Base-by-base conservation (phyloP, 2,888 invertebrate species). In the Neria commutata region DNA sequence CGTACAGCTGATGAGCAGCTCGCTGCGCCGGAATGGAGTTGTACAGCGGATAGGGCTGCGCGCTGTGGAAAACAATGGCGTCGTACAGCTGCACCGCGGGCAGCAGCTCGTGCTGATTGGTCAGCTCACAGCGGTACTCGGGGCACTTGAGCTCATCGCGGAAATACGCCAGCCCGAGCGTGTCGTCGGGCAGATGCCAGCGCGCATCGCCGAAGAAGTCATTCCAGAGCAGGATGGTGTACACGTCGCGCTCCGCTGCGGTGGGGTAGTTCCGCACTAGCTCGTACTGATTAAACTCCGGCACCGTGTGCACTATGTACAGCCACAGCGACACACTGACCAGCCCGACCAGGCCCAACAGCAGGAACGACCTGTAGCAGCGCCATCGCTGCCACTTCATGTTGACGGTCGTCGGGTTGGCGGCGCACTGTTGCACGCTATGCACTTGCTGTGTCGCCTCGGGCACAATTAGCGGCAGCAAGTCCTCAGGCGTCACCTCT, bases 21-120 rank as follows among this genome's bases (percentile, higher is more conserved):
- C 86, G 76, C 1, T 34, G 64, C 0, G 6, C 3, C 0, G 85
- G 86, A 34, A 81, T 51, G 0, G 81, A 74, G n/a, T 68, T 49
- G 0, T 69, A 25, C 2, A 74, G 45, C 4, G 83, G 70, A 67
- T 78, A 79, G 3, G 75, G 72, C 54, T 84, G 78, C 10, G 82
- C 81, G 0, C 77, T 79, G 64, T 87, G 86, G 63, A 86, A 86
- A 1, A 86, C 63, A 3, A 86, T 69, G 0, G 85, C 86, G 63
- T 86, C 84, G 65, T 80, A 86, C 29, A 82, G 68, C 2, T 82
- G 77, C 6, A 83, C 61, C 2, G 63, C 51, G 1, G 80, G 73
- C 16, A 80, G 46, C 14, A 72, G 66, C 2, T 70, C 72, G 34
- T 74, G 81, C 8, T 82, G 70, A 60, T 77, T 75, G 1, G 83